Percentiles rank a stretch among this genome's conserved stretches.
These are phyloP conservation scores for Eilema griseolum DNA, from an alignment of 2,888 invertebrate species.

Conservation along the genomic window DNA sequence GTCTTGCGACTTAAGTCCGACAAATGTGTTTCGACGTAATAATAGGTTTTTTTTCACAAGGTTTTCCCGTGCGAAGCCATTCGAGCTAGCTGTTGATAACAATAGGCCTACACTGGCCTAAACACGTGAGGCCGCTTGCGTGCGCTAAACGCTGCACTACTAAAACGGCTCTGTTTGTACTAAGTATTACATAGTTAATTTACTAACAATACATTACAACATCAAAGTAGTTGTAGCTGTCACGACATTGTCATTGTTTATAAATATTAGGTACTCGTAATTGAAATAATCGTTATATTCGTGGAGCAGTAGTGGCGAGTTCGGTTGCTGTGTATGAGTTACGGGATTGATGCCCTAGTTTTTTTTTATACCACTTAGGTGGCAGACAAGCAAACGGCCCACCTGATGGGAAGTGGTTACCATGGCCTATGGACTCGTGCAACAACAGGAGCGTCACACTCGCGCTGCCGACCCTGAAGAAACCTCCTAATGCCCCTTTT, in stretches of 20 bases:
- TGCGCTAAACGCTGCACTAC: neutral
- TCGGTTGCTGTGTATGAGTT: neutral
- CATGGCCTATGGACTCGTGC: too few species aligned
- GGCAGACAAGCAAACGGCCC: too few species aligned
- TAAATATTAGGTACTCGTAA: neutral
- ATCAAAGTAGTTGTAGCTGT: neutral
- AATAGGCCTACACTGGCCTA: neutral
- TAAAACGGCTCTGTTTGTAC: neutral
- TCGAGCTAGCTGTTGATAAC: neutral
- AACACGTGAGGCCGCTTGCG: neutral
- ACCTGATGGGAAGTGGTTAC: too few species aligned
- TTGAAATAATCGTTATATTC: neutral
- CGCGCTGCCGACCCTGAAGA: too few species aligned
- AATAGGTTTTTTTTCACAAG: too few species aligned
- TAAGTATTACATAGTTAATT: conserved; percentile 1
- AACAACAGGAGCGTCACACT: too few species aligned
- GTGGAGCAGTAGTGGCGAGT: neutral
- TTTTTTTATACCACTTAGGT: too few species aligned
- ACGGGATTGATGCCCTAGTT: neutral
- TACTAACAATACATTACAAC: neutral
- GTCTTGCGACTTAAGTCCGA: too few species aligned
- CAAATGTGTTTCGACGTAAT: too few species aligned
- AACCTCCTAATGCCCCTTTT: too few species aligned
- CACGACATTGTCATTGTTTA: neutral
- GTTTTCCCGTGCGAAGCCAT: neutral